A percentile compares a stretch with the other conserved stretches of the same genome.
Evolutionary conservation across 1,140 invertebrate species (phyloP).

Genomic region (Diachasmimorpha longicaudata): DNA sequence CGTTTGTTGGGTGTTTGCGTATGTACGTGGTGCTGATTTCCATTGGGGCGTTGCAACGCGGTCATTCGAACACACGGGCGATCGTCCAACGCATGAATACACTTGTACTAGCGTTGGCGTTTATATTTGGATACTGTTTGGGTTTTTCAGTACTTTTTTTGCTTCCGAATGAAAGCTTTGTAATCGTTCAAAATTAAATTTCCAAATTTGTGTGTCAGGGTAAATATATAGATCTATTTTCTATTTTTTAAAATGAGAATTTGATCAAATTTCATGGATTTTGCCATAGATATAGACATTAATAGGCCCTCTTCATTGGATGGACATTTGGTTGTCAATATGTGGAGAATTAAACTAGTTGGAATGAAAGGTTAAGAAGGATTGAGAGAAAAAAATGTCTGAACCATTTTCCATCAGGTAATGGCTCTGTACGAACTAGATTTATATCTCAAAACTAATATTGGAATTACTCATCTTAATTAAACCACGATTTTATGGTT

Average conservation of each 20-base stretch:
- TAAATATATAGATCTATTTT: no score
- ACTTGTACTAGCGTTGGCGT: not conserved
- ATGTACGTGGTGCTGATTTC: not conserved
- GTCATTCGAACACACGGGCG: constrained; percentile 9
- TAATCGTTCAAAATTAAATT: no score
- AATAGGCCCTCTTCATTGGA: no score
- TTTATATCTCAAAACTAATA: not conserved
- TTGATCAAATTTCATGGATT: no score
- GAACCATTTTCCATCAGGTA: no score
- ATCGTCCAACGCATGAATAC: constrained; percentile 8
- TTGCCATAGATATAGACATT: no score
- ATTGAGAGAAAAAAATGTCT: not conserved
- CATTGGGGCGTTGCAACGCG: constrained; percentile 1
- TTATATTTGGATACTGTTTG: constrained; percentile 9
- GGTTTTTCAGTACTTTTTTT: not conserved
- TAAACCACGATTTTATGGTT: not conserved
- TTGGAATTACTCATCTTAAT: not conserved
- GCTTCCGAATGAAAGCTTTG: not conserved
- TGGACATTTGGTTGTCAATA: no score
- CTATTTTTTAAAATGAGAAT: no score
- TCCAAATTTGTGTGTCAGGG: no score
- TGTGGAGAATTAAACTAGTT: no score
- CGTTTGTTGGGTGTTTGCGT: not conserved
- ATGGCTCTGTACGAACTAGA: no score
- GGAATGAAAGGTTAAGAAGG: no score